Evolutionary conservation across 2,888 invertebrate species (phyloP).

Genomic region (Exocentrus adspersus): DNA sequence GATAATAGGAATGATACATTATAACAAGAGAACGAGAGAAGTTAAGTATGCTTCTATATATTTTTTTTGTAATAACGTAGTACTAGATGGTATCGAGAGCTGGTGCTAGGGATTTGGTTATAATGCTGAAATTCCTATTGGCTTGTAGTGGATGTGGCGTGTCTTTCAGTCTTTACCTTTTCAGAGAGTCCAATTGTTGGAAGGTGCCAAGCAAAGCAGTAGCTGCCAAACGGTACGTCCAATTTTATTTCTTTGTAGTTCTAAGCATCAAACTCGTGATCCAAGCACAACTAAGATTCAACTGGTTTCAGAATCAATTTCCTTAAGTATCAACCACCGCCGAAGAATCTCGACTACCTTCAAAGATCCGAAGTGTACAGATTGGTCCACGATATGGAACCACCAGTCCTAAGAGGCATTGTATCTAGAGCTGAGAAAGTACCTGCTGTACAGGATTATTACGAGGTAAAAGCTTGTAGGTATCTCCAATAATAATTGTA

Average conservation of each 20-base stretch:
- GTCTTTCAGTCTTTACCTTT: conserved; percentile 52
- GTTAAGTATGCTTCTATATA: conserved; percentile 26
- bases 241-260: no score
- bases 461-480: conserved; percentile 39
- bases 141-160: conserved; percentile 15
- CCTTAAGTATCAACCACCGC: conserved; percentile 87
- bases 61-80: neutral
- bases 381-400: conserved; percentile 78
- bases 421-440: conserved; percentile 72
- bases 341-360: conserved; percentile 77
- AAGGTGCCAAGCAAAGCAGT: conserved; percentile 59
- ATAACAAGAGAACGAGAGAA: conserved; percentile 24
- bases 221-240: conserved; percentile 52
- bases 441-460: conserved; percentile 73
- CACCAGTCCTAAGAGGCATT: conserved; percentile 74
- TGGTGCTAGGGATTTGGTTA: conserved; percentile 9
- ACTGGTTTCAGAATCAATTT: conserved; percentile 82
- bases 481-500: no score
- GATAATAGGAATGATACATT: conserved; percentile 29
- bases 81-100: neutral
- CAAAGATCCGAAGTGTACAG: conserved; percentile 84
- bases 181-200: conserved; percentile 69
- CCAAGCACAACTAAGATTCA: neutral
- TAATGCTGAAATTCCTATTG: conserved; percentile 25
- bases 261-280: no score